Percentiles rank a stretch among this genome's conserved stretches.
Conservation (phyloP, 1,140 invertebrate genomes). For the Agrypnia vestita region DNA sequence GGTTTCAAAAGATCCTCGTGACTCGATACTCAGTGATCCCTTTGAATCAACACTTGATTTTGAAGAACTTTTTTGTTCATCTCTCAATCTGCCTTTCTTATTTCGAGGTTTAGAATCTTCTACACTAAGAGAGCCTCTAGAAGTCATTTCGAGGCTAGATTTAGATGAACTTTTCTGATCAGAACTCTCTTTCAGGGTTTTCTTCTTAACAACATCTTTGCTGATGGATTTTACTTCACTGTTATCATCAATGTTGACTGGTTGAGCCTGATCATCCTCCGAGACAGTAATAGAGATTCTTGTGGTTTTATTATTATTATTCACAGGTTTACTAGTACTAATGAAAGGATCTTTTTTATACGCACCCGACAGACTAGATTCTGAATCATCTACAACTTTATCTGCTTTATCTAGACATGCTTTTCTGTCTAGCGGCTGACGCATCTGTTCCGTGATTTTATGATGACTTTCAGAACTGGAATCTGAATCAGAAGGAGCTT, state of each 20-base stretch:
- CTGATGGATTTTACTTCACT: slow-evolving; percentile 69
- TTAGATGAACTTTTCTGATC: slow-evolving; percentile 72
- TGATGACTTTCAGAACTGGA: slow-evolving; percentile 72
- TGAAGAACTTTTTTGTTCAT: slow-evolving; percentile 73
- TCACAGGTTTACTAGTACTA: slow-evolving; percentile 39
- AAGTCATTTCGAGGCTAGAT: slow-evolving; percentile 70
- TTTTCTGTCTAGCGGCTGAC: slow-evolving; percentile 65
- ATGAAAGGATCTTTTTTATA: slow-evolving; percentile 62
- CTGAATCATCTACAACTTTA: slow-evolving; percentile 70
- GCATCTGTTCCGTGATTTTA: slow-evolving; percentile 70
- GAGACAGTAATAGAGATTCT: slow-evolving; percentile 73
- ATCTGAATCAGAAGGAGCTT: slow-evolving; percentile 71
- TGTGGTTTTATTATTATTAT: slow-evolving; percentile 67
- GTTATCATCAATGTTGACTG: slow-evolving; percentile 70
- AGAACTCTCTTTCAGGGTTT: slow-evolving; percentile 66
- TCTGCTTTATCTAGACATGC: slow-evolving; percentile 69
- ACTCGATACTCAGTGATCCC: slow-evolving; percentile 77
- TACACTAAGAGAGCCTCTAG: slow-evolving; percentile 71
- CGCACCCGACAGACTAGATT: slow-evolving; percentile 70
- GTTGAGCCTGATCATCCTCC: slow-evolving; percentile 72
- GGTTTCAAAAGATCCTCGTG: slow-evolving; percentile 79
- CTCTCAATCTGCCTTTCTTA: slow-evolving; percentile 66
- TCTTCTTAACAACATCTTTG: slow-evolving; percentile 68
- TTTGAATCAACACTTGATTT: slow-evolving; percentile 77
- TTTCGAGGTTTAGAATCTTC: slow-evolving; percentile 69